Evolutionary conservation across 2,888 invertebrate genomes (phyloP), one percentile per base, ranked within the genome.

Genomic region (Mesoligia furuncula): DNA sequence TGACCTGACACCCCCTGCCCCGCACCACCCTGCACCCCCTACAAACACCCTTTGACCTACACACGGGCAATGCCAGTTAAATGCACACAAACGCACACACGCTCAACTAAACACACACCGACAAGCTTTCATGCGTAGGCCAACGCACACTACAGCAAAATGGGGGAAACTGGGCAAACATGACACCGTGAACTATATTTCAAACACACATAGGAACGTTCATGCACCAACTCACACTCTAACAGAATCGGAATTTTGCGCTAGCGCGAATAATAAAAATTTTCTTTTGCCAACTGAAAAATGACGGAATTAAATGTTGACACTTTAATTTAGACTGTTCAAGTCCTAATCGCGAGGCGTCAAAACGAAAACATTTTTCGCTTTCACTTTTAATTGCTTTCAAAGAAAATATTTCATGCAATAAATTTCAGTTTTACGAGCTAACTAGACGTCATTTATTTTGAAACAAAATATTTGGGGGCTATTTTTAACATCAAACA

Each of bases 1-100:
- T 95, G 95, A 95, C 96, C 95, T 91, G 90, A 88, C 92, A 90
- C 90, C 90, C 87, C 79, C 48, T 74, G 70, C 81, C 86, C 84
- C 89, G 83, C 90, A 73, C 82, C 85, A 82, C 87, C 75, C 81
- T 77, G 45, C 79, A 70, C 90, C 85, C 86, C 78, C 87, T 72
- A 72, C 77, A 84, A 89, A 84, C 91, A 90, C 91, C 90, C 91
- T 87, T 86, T 89, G 90, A 89, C 92, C 91, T 90, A 90, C 92
- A 90, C 89, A 88, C 85, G 77, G 85, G 85, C 88, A 89, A 88
- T 86, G 83, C 87, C 85, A 85, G 84, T 85, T 76, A 86, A 86
- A 78, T 89, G 86, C 85, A 87, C 86, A 86, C 85, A 82, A 83
- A 85, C 84, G 61, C 85, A 80, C 82, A 85, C 85, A 75, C n/a